phyloP scores from a whole-genome alignment of 2,888 invertebrate species.

The Plagiodera versicolora region DNA sequence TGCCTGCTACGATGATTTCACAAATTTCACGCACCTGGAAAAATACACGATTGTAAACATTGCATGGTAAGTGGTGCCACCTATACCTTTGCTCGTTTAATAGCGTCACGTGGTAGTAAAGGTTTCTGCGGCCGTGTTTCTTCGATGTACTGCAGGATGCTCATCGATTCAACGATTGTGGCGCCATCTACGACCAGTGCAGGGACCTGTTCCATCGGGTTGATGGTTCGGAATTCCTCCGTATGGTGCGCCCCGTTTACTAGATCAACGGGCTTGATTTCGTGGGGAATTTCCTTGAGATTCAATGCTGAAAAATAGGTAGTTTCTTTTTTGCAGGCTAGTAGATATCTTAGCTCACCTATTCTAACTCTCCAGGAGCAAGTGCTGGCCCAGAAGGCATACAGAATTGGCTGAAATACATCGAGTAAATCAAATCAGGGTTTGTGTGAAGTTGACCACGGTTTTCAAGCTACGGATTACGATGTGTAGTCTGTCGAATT shows the following conservation, averaged over 20 bases:
- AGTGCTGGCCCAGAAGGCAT: conserved; percentile 93
- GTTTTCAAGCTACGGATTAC: too few relatives aligned
- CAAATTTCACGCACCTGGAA: conserved; percentile 80
- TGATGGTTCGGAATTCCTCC: conserved; percentile 85
- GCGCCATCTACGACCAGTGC: conserved; percentile 80
- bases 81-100: conserved; percentile 86
- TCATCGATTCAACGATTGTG: conserved; percentile 72
- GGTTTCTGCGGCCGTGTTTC: conserved; percentile 85
- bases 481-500: too few relatives aligned
- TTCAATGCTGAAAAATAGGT: conserved; percentile 71
- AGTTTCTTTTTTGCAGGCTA: too few relatives aligned
- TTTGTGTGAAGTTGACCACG: too few relatives aligned
- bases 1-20: conserved; percentile 88
- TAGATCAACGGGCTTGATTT: conserved; percentile 82
- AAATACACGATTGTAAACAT: too few relatives aligned
- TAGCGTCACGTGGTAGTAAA: conserved; percentile 85
- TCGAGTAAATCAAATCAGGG: too few relatives aligned
- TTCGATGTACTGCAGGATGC: conserved; percentile 94
- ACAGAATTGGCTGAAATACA: conserved; percentile 67
- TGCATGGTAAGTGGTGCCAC: too few relatives aligned
- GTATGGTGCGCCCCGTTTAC: conserved; percentile 86
- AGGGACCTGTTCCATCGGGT: conserved; percentile 95
- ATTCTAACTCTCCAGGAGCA: conserved; percentile 93
- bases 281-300: conserved; percentile 92
- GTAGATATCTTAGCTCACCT: conserved; percentile 49